A percentile compares a stretch with the other conserved stretches of the same genome.
Conservation (phyloP, 2,888 invertebrate genomes). For the Agrenia bidenticulata region DNA sequence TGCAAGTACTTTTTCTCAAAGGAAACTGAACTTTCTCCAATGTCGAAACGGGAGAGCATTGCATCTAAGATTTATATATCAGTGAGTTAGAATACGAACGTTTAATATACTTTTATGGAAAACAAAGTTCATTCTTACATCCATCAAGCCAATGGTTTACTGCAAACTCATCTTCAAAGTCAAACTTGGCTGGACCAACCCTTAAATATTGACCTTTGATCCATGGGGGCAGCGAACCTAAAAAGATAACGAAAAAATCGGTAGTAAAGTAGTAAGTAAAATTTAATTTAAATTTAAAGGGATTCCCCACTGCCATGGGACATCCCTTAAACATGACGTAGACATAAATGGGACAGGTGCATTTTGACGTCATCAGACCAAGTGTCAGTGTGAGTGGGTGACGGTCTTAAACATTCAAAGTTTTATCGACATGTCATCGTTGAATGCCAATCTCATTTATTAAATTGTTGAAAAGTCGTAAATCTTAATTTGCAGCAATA, state of each 20-base stretch:
- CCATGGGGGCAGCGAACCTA: slow-evolving; percentile 58
- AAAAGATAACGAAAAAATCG: background rate
- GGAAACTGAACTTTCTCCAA: slow-evolving; percentile 48
- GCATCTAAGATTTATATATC: slow-evolving; percentile 33
- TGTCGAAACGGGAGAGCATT: slow-evolving; percentile 47
- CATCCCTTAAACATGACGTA: no score
- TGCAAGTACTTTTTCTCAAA: slow-evolving; percentile 57
- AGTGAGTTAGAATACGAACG: background rate
- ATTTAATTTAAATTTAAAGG: no score
- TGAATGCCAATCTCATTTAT: no score
- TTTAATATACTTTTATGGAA: slow-evolving; percentile 4
- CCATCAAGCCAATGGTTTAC: slow-evolving; percentile 60
- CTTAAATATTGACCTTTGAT: slow-evolving; percentile 57
- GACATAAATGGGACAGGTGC: no score
- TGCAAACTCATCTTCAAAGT: slow-evolving; percentile 54
- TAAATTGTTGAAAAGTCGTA: no score
- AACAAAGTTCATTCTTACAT: slow-evolving; percentile 41
- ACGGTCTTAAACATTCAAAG: no score
- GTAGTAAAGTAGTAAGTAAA: no score
- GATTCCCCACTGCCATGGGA: no score
- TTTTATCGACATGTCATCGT: no score
- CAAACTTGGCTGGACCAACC: slow-evolving; percentile 60
- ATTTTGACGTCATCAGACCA: no score
- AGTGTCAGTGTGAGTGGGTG: no score
- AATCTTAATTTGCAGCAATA: no score